Percentiles rank a stretch among this genome's conserved stretches.
phyloP scores from a whole-genome alignment of 2,888 invertebrate species.

The Aphrophora alni region DNA sequence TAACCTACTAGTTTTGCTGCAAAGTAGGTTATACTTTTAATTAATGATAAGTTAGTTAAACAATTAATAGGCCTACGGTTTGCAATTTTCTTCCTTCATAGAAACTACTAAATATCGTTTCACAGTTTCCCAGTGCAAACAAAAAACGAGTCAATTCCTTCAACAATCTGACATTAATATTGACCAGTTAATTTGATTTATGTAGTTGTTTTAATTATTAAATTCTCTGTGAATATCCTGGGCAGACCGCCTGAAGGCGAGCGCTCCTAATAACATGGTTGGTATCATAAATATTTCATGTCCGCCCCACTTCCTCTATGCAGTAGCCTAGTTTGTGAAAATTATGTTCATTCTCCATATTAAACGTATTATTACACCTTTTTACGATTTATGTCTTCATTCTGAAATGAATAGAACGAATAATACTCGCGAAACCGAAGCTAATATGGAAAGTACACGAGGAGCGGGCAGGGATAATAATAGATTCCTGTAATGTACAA shows the following conservation, averaged over 20 bases:
- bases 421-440: neutral
- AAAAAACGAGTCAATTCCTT: neutral
- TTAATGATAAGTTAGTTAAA: too few species aligned
- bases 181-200: conserved; percentile 34
- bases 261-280: conserved; percentile 20
- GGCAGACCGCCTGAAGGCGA: conserved; percentile 22
- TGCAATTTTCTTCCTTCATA: too few species aligned
- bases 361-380: conserved; percentile 35
- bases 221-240: conserved; percentile 24
- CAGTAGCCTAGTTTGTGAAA: conserved; percentile 7
- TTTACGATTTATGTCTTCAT: conserved; percentile 39
- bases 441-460: conserved; percentile 5
- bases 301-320: neutral
- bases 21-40: too few species aligned
- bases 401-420: neutral
- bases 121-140: neutral
- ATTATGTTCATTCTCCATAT: conserved; percentile 16
- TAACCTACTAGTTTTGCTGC: too few species aligned
- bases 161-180: neutral
- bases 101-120: too few species aligned
- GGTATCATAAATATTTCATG: conserved; percentile 11
- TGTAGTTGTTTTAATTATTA: conserved; percentile 32
- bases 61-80: too few species aligned
- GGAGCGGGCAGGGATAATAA: neutral
- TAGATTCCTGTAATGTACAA: neutral